Evolutionary conservation across 2,113 vertebrate species (phyloP), one percentile per base, ranked within the genome.

Genomic region (Neodontobutis hainanensis): DNA sequence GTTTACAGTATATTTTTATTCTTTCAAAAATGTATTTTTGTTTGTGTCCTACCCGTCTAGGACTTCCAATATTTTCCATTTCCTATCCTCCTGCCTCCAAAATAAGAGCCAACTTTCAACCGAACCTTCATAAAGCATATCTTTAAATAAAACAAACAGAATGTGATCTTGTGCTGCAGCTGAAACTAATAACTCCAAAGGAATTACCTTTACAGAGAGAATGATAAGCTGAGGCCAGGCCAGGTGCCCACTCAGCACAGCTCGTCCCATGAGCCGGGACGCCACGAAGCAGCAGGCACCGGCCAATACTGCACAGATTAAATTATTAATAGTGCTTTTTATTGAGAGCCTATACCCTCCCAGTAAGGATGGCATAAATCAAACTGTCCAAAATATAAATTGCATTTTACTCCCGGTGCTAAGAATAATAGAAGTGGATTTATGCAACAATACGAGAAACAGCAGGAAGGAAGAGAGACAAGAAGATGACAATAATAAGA

Each of bases 291-390:
- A 27, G 35, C 65, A 27, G 35, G 58, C 11, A 70, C 47, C 58
- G 38, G 70, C 53, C 69, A 83, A 83, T 67, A 72, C 69, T 11
- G 52, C 38, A 70, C 45, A 68, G 68, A 81, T 74, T 82, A 36
- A 85, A 87, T 87, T 85, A 87, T 87, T 85, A 83, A 87, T 75
- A 47, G 36, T 68, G 74, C 14, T 64, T 73, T 81, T 76, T 62
- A 75, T 75, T 77, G 69, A 78, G 70, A 71, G 71, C 75, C 74
- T 70, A 62, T 77, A 85, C 61, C 75, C 70, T 75, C 61, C n/a
- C 12, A 48, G 72, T 56, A 50, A 62, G 35, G 58, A 62, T 19
- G 60, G 62, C 65, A 85, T 82, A 70, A 85, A 82, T 87, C 83
- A 85, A 61, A 12, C 43, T 75, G 75, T 75, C 67, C 38, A 68